Percentiles rank a stretch among this genome's conserved stretches.
phyloP scores from a whole-genome alignment of 2,113 vertebrate genomes.

The Elgaria multicarinata region DNA sequence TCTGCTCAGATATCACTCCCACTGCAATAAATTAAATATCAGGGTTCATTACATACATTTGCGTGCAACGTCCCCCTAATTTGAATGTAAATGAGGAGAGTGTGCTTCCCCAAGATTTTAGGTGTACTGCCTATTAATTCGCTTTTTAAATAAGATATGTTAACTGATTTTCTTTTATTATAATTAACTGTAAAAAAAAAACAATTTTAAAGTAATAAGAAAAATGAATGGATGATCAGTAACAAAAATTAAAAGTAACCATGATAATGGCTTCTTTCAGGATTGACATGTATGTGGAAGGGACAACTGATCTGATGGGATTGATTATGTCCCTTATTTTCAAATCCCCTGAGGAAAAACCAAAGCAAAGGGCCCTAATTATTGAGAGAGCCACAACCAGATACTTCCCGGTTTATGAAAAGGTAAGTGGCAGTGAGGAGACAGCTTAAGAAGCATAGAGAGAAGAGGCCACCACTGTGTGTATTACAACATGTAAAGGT shows the following conservation, averaged over 20 bases:
- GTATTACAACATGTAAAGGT: background rate
- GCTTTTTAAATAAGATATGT: too few species aligned
- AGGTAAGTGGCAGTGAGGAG: conserved; percentile 68
- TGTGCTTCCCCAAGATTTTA: too few species aligned
- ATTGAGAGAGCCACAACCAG: conserved; percentile 73
- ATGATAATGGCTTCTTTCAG: conserved; percentile 51
- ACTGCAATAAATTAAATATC: background rate
- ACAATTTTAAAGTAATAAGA: too few species aligned
- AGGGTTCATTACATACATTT: background rate
- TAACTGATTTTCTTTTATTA: too few species aligned
- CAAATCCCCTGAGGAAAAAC: conserved; percentile 31
- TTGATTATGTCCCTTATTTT: conserved; percentile 67
- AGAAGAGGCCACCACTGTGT: background rate
- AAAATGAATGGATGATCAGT: too few species aligned
- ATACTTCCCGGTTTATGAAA: conserved; percentile 83
- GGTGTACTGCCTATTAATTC: background rate
- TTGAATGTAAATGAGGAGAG: background rate
- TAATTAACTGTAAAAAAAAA: too few species aligned
- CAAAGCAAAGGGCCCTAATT: conserved; percentile 54
- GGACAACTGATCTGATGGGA: conserved; percentile 78
- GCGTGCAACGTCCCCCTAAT: background rate
- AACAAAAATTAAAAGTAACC: too few species aligned
- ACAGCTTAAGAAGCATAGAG: too few species aligned
- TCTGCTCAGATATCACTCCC: too few species aligned
- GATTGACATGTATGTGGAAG: conserved; percentile 83